Base-by-base conservation (phyloP, 2,797 vertebrate species). In the Hemitrygon akajei region DNA sequence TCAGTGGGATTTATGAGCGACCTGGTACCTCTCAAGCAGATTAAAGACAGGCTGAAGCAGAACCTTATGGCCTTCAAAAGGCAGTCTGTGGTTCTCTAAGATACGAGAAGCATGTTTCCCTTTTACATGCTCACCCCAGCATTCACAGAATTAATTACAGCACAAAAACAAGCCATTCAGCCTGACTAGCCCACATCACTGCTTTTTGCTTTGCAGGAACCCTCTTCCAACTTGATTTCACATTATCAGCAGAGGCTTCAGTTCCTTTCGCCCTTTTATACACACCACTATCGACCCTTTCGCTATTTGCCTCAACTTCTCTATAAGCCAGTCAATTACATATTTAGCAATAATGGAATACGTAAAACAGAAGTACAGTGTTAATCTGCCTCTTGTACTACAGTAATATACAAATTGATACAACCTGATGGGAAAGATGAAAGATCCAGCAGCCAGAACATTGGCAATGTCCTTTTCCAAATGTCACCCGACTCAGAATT, bases 11-110 rank as follows among this genome's bases (percentile, higher is more conserved):
- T 93, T 93, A 93, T 73, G 40, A 76, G 91, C 11, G 27, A 75
- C 47, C 91, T 93, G 91, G 91, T 93, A 76, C 25, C 91, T 93
- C 91, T 93, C 91, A 93, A 93, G 40, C 40, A 93, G 91, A 93
- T 76, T 93, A 76, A 93, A 93, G 71, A 93, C 91, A 93, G 91
- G 91, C 73, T 93, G 71, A 76, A 93, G 71, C 27, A 56, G 69
- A 47, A 25, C 69, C 40, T 93, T 71, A 30, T 73, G 91, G 91
- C 71, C 91, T 76, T 93, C 91, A 27, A n/a, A 93, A 56, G 40
- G 40, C 73, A 58, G 91, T 69, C 91, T n/a, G 71, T 30, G 12
- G 14, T 47, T 7, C 40, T 69, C 30, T 0, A 40, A 91, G 87
- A 69, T 91, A 69, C 7, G 47, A 27, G 18, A 75, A 47, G 91